Conservation (phyloP, 2,888 invertebrate species). For the Neuroscelio doddi region DNA sequence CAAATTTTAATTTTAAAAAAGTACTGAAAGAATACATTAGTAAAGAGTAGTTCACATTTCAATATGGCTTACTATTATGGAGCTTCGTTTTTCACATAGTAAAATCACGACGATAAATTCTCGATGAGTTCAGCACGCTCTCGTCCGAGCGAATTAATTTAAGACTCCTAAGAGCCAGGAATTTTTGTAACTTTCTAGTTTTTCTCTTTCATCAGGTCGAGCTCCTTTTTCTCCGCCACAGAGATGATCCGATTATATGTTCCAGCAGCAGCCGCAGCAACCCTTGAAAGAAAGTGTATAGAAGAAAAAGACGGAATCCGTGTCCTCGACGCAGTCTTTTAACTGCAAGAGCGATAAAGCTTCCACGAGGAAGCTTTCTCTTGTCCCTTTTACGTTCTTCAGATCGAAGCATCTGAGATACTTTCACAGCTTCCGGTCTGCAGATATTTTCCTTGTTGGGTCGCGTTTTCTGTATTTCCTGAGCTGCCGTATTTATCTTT, state of each 20-base stretch:
- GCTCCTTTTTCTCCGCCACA: conserved; percentile 32
- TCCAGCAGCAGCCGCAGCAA: conserved; percentile 48
- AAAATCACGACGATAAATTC: conserved; percentile 35
- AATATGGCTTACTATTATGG: no score
- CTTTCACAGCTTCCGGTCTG: conserved; percentile 22
- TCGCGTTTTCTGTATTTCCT: conserved; percentile 6
- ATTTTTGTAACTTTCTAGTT: conserved; percentile 62
- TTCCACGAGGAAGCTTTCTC: conserved; percentile 20
- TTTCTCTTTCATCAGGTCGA: conserved; percentile 23
- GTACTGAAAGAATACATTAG: no score
- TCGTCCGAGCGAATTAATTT: conserved; percentile 62
- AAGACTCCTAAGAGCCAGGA: conserved; percentile 57
- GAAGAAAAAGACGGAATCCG: conserved; percentile 42
- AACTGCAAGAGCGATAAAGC: conserved; percentile 30
- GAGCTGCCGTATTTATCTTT: conserved; percentile 6
- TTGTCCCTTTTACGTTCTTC: conserved; percentile 2
- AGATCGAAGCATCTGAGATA: conserved; percentile 21
- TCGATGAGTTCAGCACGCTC: conserved; percentile 32
- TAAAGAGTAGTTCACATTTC: no score
- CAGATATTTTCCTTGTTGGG: not conserved
- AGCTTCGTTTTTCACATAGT: no score
- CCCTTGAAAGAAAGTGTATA: conserved; percentile 39
- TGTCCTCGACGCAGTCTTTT: conserved; percentile 30
- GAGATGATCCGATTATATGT: conserved; percentile 54
- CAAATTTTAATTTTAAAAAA: no score